Evolutionary conservation across 1,140 invertebrate genomes (phyloP).

Genomic region (Mizuhopecten yessoensis): DNA sequence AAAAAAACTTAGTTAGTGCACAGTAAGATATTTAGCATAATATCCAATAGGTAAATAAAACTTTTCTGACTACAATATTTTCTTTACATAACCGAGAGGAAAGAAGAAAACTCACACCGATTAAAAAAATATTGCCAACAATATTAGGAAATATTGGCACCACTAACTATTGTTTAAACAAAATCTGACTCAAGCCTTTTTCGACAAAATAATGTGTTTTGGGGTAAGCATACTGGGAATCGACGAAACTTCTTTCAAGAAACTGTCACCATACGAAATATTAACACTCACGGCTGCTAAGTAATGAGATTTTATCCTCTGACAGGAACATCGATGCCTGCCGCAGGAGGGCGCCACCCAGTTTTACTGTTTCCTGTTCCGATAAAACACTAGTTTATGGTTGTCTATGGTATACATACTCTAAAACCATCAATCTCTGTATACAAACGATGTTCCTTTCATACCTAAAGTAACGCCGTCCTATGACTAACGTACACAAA

Average conservation of each 20-base stretch:
- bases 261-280: background rate
- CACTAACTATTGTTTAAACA: background rate
- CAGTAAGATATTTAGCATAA: too few species aligned
- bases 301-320: background rate
- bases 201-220: too few species aligned
- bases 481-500: background rate
- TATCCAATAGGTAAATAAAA: too few species aligned
- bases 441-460: too few species aligned
- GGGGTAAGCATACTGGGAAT: background rate
- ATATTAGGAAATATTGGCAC: background rate
- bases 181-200: background rate
- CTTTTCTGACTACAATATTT: too few species aligned
- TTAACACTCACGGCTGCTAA: background rate
- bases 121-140: too few species aligned
- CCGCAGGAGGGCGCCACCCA: background rate
- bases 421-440: background rate
- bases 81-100: background rate
- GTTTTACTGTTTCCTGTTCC: slow-evolving; percentile 30
- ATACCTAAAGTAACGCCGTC: background rate
- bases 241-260: background rate
- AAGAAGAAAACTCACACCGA: too few species aligned
- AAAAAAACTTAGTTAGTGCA: too few species aligned
- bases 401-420: background rate
- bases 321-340: background rate
- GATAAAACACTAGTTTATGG: background rate